These are phyloP conservation scores for Craseonycteris thonglongyai DNA, from an alignment of 2,113 vertebrate genomes.

Conservation along the genomic window DNA sequence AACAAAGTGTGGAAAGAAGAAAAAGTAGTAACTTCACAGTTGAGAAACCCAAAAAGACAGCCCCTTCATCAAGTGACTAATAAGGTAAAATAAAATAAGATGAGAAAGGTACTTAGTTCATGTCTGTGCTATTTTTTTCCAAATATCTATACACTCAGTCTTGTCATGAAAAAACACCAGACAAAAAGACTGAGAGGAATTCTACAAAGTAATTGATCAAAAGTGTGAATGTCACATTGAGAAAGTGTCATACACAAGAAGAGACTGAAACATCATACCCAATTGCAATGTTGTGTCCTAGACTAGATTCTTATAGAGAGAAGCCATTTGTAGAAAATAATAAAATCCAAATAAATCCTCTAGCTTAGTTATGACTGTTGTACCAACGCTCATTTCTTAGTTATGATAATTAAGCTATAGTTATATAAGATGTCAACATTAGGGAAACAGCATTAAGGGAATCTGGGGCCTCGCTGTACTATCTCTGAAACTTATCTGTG, in stretches of 20 bases:
- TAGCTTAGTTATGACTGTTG: neutral
- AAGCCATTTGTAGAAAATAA: neutral
- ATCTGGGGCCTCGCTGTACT: neutral
- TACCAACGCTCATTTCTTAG: neutral
- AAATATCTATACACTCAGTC: neutral
- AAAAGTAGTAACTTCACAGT: neutral
- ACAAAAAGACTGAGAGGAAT: neutral
- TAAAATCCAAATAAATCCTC: neutral
- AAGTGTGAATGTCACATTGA: neutral
- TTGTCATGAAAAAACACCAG: neutral
- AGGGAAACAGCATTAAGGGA: neutral
- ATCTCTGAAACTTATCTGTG: neutral
- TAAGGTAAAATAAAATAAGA: neutral
- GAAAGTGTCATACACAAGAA: neutral
- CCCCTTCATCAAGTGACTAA: neutral
- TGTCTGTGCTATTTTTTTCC: neutral
- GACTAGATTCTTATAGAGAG: neutral
- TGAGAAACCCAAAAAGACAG: neutral
- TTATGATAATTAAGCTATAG: neutral
- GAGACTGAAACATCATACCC: neutral
- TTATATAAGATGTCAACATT: neutral
- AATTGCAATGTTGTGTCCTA: neutral
- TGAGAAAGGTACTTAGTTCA: neutral
- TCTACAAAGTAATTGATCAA: neutral
- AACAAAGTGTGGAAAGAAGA: neutral